Evolutionary conservation across 2,113 vertebrate species (phyloP).

Genomic region (Merops nubicus): DNA sequence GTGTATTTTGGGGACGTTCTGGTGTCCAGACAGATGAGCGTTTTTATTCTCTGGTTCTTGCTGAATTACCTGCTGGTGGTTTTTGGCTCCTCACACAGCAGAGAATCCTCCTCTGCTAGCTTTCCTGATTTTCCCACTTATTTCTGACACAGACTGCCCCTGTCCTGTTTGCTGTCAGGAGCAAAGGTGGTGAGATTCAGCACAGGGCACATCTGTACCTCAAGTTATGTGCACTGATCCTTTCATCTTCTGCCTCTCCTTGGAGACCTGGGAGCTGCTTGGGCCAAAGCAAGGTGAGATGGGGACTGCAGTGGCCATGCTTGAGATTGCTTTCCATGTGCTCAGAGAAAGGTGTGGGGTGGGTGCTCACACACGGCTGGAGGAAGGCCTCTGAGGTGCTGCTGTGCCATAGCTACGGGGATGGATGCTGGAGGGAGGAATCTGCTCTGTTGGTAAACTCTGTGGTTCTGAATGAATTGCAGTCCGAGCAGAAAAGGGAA

Average conservation of each 20-base stretch:
- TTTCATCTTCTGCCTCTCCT: neutral
- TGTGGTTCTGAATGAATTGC: neutral
- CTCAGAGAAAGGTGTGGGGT: neutral
- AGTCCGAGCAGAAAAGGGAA: neutral
- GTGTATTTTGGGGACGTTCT: neutral
- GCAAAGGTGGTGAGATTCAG: neutral
- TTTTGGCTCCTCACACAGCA: neutral
- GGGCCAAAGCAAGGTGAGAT: neutral
- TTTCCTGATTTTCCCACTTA: rapidly evolving
- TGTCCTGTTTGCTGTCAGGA: neutral
- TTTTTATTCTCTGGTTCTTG: neutral
- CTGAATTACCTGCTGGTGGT: neutral
- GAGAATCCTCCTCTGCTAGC: neutral
- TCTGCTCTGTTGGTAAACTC: neutral
- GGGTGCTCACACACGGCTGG: neutral
- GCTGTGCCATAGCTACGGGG: neutral
- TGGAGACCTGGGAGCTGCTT: neutral
- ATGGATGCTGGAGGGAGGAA: neutral
- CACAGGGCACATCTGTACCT: neutral
- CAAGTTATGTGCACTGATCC: neutral
- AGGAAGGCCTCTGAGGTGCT: neutral
- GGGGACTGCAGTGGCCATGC: neutral
- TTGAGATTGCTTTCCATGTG: rapidly evolving
- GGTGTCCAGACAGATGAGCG: neutral
- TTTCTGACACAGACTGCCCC: neutral